phyloP scores from a whole-genome alignment of 2,113 vertebrate genomes.

The Rhynchomys soricoides region DNA sequence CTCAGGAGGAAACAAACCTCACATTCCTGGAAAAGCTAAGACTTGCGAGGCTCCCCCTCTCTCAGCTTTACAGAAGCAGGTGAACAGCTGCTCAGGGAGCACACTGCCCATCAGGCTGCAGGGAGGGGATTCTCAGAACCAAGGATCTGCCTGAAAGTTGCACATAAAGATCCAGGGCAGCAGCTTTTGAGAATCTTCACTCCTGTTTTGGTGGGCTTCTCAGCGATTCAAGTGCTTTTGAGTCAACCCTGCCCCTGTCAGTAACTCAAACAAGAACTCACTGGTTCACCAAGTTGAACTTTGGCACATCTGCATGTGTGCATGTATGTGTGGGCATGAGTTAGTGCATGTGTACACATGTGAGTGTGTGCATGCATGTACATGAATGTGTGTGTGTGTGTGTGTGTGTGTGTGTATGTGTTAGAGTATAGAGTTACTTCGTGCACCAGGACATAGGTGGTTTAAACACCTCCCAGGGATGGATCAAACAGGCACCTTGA shows the following conservation, averaged over 20 bases:
- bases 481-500: accelerated
- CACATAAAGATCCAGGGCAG: too few species aligned
- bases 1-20: not conserved
- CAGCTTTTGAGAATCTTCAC: not conserved
- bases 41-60: not conserved
- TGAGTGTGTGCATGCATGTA: not conserved
- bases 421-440: not conserved
- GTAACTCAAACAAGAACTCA: not conserved
- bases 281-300: not conserved
- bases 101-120: not conserved
- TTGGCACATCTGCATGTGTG: not conserved
- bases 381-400: not conserved
- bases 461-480: not conserved
- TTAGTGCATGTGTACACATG: too few species aligned
- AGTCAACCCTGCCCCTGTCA: not conserved
- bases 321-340: too few species aligned
- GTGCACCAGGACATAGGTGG: not conserved
- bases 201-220: not conserved
- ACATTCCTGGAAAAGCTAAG: not conserved
- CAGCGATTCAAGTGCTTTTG: not conserved
- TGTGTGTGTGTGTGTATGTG: not conserved
- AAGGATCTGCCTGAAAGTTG: not conserved
- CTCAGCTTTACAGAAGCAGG: too few species aligned
- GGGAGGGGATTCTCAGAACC: not conserved
- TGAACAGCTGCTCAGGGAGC: not conserved